Evolutionary conservation across 2,113 vertebrate genomes (phyloP).

Genomic region (Hippocampus mohnikei): DNA sequence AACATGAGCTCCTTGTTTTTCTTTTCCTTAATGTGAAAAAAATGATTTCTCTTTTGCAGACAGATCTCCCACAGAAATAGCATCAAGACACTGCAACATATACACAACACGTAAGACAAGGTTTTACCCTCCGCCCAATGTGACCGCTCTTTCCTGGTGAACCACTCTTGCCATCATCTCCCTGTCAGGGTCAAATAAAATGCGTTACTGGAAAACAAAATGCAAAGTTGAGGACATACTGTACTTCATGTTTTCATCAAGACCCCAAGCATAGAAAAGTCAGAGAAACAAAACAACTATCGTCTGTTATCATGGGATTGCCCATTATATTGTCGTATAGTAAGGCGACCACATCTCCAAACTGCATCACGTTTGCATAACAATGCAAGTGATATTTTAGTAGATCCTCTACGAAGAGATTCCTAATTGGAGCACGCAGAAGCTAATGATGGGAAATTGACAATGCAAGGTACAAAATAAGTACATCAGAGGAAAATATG

Average conservation of each 20-base stretch:
- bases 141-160: constrained; percentile 64
- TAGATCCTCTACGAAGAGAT: background rate
- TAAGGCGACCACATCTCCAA: background rate
- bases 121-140: constrained; percentile 76
- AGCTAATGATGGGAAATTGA: background rate
- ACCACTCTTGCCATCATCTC: constrained; percentile 68
- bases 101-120: background rate
- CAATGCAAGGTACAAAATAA: background rate
- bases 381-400: background rate
- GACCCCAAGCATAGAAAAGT: background rate
- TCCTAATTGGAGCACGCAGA: background rate
- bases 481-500: background rate
- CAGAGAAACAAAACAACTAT: background rate
- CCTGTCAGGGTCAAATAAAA: constrained; percentile 62
- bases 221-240: background rate
- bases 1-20: background rate
- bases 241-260: background rate
- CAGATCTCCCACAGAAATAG: background rate
- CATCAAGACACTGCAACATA: background rate
- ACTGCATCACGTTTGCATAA: background rate
- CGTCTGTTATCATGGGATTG: background rate
- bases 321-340: background rate
- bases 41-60: background rate
- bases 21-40: too few species aligned
- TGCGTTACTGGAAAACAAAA: background rate